Conservation (phyloP, 2,888 invertebrate species). For the Lordiphosa fenestrarum region DNA sequence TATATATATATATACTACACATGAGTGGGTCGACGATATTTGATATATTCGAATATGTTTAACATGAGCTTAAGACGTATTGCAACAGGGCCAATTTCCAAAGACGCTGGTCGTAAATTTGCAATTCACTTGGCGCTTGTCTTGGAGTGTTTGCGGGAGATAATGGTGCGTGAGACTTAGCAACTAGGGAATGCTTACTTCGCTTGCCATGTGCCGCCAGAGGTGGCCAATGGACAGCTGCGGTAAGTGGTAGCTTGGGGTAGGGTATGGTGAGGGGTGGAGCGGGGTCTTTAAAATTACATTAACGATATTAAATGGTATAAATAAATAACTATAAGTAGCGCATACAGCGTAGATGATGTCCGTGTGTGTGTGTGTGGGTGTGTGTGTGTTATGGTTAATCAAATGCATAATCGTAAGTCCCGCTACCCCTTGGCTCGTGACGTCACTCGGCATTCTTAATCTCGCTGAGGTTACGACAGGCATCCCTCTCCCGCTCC, state of each 20-base stretch:
- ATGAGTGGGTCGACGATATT: conserved; percentile 28
- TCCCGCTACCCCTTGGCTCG: conserved; percentile 3
- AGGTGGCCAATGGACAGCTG: conserved; percentile 48
- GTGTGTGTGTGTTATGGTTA: conserved; percentile 25
- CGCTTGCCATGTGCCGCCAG: conserved; percentile 40
- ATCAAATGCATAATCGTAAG: conserved; percentile 60
- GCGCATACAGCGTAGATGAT: conserved; percentile 50
- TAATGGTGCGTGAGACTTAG: conserved; percentile 42
- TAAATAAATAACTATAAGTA: conserved; percentile 71
- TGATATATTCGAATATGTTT: conserved; percentile 28
- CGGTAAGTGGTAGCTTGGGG: conserved; percentile 3
- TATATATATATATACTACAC: conserved; percentile 27
- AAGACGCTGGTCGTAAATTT: conserved; percentile 56
- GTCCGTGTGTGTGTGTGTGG: conserved; percentile 21
- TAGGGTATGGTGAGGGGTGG: conserved; percentile 7
- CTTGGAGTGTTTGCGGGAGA: conserved; percentile 30
- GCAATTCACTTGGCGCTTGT: conserved; percentile 29
- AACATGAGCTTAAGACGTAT: conserved; percentile 56
- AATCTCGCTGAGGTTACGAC: conserved; percentile 70
- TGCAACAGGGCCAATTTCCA: conserved; percentile 70
- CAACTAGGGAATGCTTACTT: conserved; percentile 34
- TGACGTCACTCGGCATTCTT: conserved; percentile 72
- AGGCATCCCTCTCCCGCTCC: conserved; percentile 55
- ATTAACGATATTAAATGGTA: conserved; percentile 66
- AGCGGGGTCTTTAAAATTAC: conserved; percentile 54